phyloP scores from a whole-genome alignment of 2,888 invertebrate species.

The Zygaena filipendulae region DNA sequence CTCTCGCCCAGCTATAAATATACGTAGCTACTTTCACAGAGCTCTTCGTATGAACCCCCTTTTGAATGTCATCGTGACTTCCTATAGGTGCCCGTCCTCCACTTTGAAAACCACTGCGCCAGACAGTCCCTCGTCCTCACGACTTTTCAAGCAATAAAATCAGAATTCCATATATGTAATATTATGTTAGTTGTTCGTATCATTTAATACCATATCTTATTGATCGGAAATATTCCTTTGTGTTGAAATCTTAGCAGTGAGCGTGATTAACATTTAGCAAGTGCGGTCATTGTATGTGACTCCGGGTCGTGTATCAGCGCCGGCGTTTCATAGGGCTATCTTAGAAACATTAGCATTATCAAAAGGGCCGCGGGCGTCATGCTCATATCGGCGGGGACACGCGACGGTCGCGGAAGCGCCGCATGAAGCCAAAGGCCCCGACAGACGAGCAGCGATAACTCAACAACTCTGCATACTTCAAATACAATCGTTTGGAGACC shows the following conservation, averaged over 20 bases:
- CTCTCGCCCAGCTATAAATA: no score
- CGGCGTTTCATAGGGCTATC: slow-evolving; percentile 39
- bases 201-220: no score
- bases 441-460: slow-evolving; percentile 53
- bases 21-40: no score
- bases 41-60: no score
- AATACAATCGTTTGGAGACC: slow-evolving; percentile 52
- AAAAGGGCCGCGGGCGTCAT: slow-evolving; percentile 59
- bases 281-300: slow-evolving; percentile 50
- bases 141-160: no score
- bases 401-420: slow-evolving; percentile 50
- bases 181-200: no score
- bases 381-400: slow-evolving; percentile 55
- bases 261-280: slow-evolving; percentile 47
- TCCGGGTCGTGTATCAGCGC: slow-evolving; percentile 38
- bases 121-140: no score
- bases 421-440: slow-evolving; percentile 48
- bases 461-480: slow-evolving; percentile 54
- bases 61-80: no score
- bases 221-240: slow-evolving; percentile 33
- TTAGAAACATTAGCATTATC: slow-evolving; percentile 61
- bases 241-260: slow-evolving; percentile 34
- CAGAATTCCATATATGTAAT: no score
- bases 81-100: no score
- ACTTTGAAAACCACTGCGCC: no score